Evolutionary conservation across 2,113 vertebrate species (phyloP), one percentile per base, ranked within the genome.

Genomic region (Clarias magur): DNA sequence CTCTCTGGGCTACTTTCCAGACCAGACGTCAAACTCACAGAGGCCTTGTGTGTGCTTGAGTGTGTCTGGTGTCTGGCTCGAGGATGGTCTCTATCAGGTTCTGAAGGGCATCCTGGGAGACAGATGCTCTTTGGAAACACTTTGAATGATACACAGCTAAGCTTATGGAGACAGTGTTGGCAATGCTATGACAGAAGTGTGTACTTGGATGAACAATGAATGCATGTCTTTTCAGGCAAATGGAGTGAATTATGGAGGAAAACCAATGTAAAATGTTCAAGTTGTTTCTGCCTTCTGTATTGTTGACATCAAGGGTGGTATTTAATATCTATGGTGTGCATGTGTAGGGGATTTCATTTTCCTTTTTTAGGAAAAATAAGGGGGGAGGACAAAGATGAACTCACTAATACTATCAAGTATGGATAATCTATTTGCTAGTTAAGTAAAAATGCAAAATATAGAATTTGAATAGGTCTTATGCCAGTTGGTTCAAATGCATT

Each of bases 141-240:
- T 63, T 19, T 34, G n/a, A 67, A 88, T 57, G 68, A 42, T 54
- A 88, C 86, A 92, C 73, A 91, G 88, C 84, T 56, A 42, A 80
- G 67, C 91, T 93, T 93, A 88, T 83, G 88, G 93, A 91, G 91
- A 91, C 68, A 88, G 92, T 90, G 87, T 89, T 73, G 91, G 81
- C 15, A 21, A 89, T 90, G 91, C 81, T 75, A 53, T 59, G 65
- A 82, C 59, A 80, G 56, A 62, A 12, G 10, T 34, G 84, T 85
- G 30, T n/a, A 73, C 19, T 72, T 84, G 67, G 67, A 67, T 63
- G 82, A 57, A 83, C 82, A 21, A 83, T 70, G 82, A 68, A 83
- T 30, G 73, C 16, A 57, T 87, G 85, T 72, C 67, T 80, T 83
- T 86, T 87, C 53, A 89, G 60, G 79, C 78, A 85, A 68, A 85